Evolutionary conservation across 1,140 invertebrate species (phyloP), one percentile per base, ranked within the genome.

Genomic region (Drosophila repleta): DNA sequence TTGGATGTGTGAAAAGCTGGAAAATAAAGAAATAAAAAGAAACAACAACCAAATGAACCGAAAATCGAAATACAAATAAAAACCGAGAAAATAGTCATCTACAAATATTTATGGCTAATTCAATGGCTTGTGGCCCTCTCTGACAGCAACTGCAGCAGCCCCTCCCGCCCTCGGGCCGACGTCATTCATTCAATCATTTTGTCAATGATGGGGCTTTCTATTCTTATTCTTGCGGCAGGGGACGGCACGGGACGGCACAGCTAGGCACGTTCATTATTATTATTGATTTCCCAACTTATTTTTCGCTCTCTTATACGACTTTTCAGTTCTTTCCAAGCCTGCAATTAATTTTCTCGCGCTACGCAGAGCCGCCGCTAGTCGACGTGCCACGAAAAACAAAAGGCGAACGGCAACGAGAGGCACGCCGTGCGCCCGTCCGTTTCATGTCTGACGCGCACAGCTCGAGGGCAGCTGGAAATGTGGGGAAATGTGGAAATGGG

Each of bases 141-240:
- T 72, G 49, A 63, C 37, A 20, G 26, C 26, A 29, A 7, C 3
- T 17, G 49, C 24, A 24, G 35, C 45, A 26, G 13, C 39, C 48
- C 21, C 13, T 60, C 35, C 55, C 13, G 37, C 11, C 48, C 48
- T 41, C 37, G 48, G 45, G 29, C 39, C 57, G n/a, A 41, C 82
- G 76, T 73, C 83, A 78, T 82, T 87, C 82, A 87, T 87, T 87
- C 82, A 87, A 87, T 88, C 82, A 87, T 80, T 87, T 87, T 88
- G 83, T 87, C 82, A 87, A 87, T 87, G 82, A 88, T 87, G 64
- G 41, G 55, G 62, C 74, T 79, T 68, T 69, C 69, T 67, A 62
- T 80, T 55, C 63, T 77, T 35, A 35, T 29, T 24, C 24, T 4
- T 24, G 4, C 6, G 3, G 4, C 26, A 6, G 1, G 3, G 6